Conservation (phyloP, 1,140 invertebrate genomes). For the Arctopsyche grandis region DNA sequence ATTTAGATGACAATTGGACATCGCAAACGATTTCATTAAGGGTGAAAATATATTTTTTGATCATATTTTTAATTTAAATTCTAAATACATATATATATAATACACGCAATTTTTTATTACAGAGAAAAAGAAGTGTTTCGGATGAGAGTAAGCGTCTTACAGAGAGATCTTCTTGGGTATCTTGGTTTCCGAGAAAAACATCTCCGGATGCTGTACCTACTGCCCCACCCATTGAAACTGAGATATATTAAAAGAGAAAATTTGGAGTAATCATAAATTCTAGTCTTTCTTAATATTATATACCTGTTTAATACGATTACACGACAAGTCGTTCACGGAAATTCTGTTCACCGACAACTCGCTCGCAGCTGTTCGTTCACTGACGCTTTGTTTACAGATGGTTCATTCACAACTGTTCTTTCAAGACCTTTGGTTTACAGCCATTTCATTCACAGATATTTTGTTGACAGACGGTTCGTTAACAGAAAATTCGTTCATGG, state of each 20-base stretch:
- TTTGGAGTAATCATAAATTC: neutral
- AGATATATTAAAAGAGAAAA: neutral
- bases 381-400: too few species aligned
- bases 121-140: neutral
- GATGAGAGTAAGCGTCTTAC: constrained; percentile 13
- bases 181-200: constrained; percentile 45
- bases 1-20: constrained; percentile 27
- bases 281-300: neutral
- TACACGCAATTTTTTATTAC: neutral
- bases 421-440: too few species aligned
- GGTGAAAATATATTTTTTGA: constrained; percentile 26
- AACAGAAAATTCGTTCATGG: too few species aligned
- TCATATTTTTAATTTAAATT: neutral
- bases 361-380: too few species aligned
- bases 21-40: constrained; percentile 35
- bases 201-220: constrained; percentile 5
- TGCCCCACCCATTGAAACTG: neutral
- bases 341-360: too few species aligned
- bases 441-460: too few species aligned
- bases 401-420: too few species aligned
- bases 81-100: neutral
- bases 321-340: too few species aligned
- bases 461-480: too few species aligned
- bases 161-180: constrained; percentile 44
- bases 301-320: too few species aligned